Evolutionary conservation across 2,113 vertebrate genomes (phyloP).

Genomic region (western clawed frog (Xenopus tropicalis)): DNA sequence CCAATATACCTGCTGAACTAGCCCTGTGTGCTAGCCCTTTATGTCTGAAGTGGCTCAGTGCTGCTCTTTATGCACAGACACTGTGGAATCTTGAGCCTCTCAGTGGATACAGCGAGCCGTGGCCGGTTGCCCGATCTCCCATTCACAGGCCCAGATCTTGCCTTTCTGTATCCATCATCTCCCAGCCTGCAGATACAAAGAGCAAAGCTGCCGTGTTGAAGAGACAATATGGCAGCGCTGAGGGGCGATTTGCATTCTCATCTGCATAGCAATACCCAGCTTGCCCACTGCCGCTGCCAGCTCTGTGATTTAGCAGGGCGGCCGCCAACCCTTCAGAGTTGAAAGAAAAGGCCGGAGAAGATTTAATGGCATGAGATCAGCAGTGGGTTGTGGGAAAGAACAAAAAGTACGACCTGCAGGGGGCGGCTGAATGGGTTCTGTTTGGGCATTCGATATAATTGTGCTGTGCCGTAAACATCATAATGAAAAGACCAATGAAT

Average conservation of each 20-base stretch:
- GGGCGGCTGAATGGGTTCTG: neutral
- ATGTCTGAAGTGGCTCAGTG: slow-evolving; percentile 9
- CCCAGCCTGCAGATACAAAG: slow-evolving; percentile 1
- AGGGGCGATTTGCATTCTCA: slow-evolving; percentile 28
- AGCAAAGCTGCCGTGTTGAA: neutral
- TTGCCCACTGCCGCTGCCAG: slow-evolving; percentile 5
- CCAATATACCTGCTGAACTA: neutral
- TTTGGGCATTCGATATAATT: no score
- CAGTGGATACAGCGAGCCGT: slow-evolving; percentile 7
- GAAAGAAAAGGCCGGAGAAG: slow-evolving; percentile 5
- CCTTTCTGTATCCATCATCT: neutral
- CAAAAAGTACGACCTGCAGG: neutral
- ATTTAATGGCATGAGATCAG: slow-evolving; percentile 27
- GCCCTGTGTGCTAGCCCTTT: neutral
- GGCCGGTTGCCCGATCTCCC: slow-evolving; percentile 7
- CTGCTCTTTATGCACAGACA: slow-evolving; percentile 4
- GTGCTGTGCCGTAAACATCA: no score
- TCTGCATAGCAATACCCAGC: slow-evolving; percentile 42
- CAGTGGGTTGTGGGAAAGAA: slow-evolving; percentile 23
- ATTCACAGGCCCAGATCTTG: slow-evolving; percentile 11
- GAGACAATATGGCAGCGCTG: slow-evolving; percentile 23
- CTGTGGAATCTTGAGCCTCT: slow-evolving; percentile 6
- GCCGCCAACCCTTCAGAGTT: slow-evolving; percentile 14
- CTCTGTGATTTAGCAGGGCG: slow-evolving; percentile 7
- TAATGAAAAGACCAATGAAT: no score